A percentile compares a stretch with the other conserved stretches of the same genome.
Conservation (phyloP, 1,140 invertebrate genomes). For the Cydia fagiglandana region DNA sequence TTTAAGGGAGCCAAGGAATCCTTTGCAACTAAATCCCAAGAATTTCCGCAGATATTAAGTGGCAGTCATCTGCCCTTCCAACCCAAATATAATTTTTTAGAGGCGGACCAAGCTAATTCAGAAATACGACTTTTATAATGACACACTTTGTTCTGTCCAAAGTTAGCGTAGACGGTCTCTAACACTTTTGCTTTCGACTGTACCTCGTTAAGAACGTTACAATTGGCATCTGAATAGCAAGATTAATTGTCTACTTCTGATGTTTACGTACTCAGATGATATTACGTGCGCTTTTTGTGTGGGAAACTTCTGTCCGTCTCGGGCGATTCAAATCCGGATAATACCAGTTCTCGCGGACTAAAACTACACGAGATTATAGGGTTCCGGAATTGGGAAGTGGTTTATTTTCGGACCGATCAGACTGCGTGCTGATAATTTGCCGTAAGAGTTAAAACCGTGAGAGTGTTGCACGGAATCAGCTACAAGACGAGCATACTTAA, state of each 20-base stretch:
- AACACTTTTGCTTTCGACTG: too few species aligned
- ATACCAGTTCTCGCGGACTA: background rate
- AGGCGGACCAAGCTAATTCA: too few species aligned
- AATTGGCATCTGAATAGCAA: slow-evolving; percentile 18
- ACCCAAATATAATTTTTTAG: too few species aligned
- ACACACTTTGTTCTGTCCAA: too few species aligned
- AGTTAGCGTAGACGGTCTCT: too few species aligned
- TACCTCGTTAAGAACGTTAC: slow-evolving; percentile 1
- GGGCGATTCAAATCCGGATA: background rate
- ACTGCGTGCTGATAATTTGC: background rate
- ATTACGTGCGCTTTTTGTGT: slow-evolving; percentile 11
- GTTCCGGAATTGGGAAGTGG: background rate
- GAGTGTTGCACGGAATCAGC: background rate
- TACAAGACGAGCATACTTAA: too few species aligned
- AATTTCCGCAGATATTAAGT: too few species aligned
- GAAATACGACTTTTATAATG: too few species aligned
- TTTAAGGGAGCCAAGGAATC: too few species aligned
- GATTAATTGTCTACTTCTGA: slow-evolving; percentile 11
- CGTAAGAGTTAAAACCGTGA: background rate
- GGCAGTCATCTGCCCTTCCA: too few species aligned
- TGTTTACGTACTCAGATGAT: slow-evolving; percentile 10
- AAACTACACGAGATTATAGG: background rate
- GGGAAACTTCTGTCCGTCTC: background rate
- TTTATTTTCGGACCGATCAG: background rate
- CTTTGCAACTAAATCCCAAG: too few species aligned